Base-by-base conservation (phyloP, 2,113 vertebrate genomes). In the Pteruthius melanotis region DNA sequence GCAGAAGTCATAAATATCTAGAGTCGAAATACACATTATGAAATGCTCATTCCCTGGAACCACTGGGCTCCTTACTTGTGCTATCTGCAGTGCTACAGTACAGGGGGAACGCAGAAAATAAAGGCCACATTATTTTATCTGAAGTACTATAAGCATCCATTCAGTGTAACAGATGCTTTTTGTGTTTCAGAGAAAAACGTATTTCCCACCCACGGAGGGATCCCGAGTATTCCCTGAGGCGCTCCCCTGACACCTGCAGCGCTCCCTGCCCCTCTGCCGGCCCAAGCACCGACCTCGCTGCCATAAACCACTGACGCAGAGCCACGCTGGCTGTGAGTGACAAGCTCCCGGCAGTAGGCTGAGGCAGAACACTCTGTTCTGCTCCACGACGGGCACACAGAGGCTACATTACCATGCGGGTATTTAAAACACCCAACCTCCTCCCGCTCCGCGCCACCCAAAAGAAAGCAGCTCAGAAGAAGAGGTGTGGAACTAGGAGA, bases 101-200 rank as follows among this genome's bases (percentile, higher is more conserved):
- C 3, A 6, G 24, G 17, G 8, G 15, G 7, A 4, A 45, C 10
- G 30, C 5, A 70, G 13, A 40, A 94, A 59, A 69, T 3, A 65
- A 59, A 63, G 11, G 5, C 17, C 10, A 13, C 1, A 1, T 11
- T 19, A 21, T 45, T 53, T 65, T 37, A 74, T 8, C 7, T 50
- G 3, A 35, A 74, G 15, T 17, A 37, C 31, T 16, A 1, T 1
- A 56, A 33, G 4, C 8, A 33, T 21, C 26, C 10, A 11, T 26
- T n/a, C 42, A 19, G 49, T 3, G 2, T 13, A 60, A 88, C 6
- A 28, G 40, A 40, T 16, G n/a, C 9, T 33, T 37, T 42, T 20
- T 28, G 3, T 37, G 10, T 37, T 69, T 56, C 47, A 49, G 13
- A 31, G 13, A 2, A 61, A 72, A 57, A 49, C 0, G 0, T 6